These are phyloP conservation scores for Aspiorhynchus laticeps DNA, from an alignment of 2,113 vertebrate genomes.

Conservation along the genomic window DNA sequence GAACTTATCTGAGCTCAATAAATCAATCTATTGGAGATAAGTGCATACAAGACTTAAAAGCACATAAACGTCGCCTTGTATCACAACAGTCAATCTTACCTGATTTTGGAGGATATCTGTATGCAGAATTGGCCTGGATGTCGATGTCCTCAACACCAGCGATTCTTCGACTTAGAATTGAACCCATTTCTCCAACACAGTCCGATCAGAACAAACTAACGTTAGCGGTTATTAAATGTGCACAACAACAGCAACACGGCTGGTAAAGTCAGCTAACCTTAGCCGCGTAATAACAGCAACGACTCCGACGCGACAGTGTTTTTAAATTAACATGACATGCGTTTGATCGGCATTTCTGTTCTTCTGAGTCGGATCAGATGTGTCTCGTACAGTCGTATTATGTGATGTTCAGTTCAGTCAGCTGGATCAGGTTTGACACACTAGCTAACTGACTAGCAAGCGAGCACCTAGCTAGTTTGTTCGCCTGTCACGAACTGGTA, in stretches of 20 bases:
- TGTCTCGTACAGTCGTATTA: background rate
- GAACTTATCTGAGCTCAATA: background rate
- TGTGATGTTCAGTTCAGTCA: background rate
- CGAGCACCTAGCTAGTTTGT: background rate
- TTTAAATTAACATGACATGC: slow-evolving; percentile 5
- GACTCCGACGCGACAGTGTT: background rate
- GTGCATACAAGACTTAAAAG: background rate
- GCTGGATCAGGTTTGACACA: background rate
- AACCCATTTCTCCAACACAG: slow-evolving; percentile 80
- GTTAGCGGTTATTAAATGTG: background rate
- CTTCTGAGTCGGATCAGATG: background rate
- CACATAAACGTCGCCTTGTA: background rate
- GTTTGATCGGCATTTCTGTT: background rate
- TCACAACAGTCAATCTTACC: slow-evolving; percentile 71
- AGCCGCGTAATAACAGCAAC: background rate
- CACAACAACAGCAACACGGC: slow-evolving; percentile 13
- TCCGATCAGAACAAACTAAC: background rate
- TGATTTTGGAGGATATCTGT: slow-evolving; percentile 96
- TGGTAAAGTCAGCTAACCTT: background rate
- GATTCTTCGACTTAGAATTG: slow-evolving; percentile 93
- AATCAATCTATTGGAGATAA: background rate
- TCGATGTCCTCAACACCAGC: slow-evolving; percentile 98
- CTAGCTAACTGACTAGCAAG: slow-evolving; percentile 26
- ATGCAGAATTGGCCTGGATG: slow-evolving; percentile 97
- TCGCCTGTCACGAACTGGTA: slow-evolving; percentile 23